Base-by-base conservation (phyloP, 2,797 vertebrate species). In the Erithacus rubecula region DNA sequence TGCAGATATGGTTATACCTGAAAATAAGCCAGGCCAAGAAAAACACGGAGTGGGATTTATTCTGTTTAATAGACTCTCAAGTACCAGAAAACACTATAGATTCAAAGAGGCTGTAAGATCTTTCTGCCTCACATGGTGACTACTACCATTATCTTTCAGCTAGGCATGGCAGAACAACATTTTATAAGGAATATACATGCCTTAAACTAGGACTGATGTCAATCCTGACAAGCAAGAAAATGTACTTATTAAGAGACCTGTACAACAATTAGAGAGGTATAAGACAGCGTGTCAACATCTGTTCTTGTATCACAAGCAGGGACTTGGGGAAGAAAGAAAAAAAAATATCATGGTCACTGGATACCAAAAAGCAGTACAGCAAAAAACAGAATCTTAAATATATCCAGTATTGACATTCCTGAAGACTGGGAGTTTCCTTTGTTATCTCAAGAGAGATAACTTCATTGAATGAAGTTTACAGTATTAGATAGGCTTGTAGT, bases 1-100 rank as follows among this genome's bases (percentile, higher is more conserved):
- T 36, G 97, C 97, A 37, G 98, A 97, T 4, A 96, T 89, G 6
- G 97, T 97, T 94, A 97, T 95, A 90, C 97, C 99, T 99, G 93
- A 59, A 94, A 77, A 72, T 75, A 1, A 93, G 17, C 6, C 70
- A 86, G 51, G 34, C 10, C 39, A 75, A 88, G 46, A 55, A 51
- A 82, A 87, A 56, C 8, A 56, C 3, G 29, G 39, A 90, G 69
- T 2, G 2, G 32, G 15, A 93, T 89, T 94, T 89, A 63, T 52
- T 30, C 21, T 65, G 12, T 44, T 81, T 68, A 55, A 78, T 15
- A 49, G 27, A 34, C 10, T 58, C n/a, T 62, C 23, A 16, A 90
- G 74, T n/a, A 68, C 8, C 18, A 77, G 37, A 85, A 87, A 85
- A 74, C 19, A 24, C 27, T 36, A 63, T 12, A 70, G 43, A 76